Base-by-base conservation (phyloP, 1,140 invertebrate genomes). In the Panulirus ornatus region DNA sequence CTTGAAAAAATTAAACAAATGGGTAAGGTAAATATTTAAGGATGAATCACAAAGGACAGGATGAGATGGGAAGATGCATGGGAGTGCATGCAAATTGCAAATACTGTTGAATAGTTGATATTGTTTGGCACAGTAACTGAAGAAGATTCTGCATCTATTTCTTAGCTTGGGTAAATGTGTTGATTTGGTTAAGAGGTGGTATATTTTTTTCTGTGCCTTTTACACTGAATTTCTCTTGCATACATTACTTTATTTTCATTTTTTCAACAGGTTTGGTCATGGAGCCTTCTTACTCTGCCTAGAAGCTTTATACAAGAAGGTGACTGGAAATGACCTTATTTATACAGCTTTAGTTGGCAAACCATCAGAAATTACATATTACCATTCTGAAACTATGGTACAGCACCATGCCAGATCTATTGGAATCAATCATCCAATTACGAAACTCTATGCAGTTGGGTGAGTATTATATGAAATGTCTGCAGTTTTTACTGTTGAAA, bases 251-350 rank as follows among this genome's bases (percentile, higher is more conserved):
- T 36, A 22, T 38, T 38, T 58, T 22, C 40, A 36, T 38, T 81
- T 51, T 88, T 88, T 71, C 71, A 54, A 0, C 82, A 92, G 92
- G 42, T 95, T 96, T 93, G 96, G 96, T 0, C 96, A 96, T 92
- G 96, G 96, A 9, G 95, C 96, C 54, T 96, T 96, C 93, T 93
- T 96, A 2, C 93, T 95, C 2, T 96, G 96, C 92, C 93, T 96
- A 22, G 96, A 96, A 93, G 94, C 94, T 81, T 91, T 96, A 19
- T 96, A 96, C 91, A 96, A 95, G 93, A 96, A 96, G 93, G 94
- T 96, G 19, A 96, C 96, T 22, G 95, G 95, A 6, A 94, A 95
- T 54, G 94, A 96, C 83, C 93, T 96, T 73, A 93, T 94, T 2
- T 96, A 96, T 91, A 94, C 95, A 82, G 95, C 95, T 42, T 93